phyloP scores from a whole-genome alignment of 2,797 vertebrate species.

The Chloroceryle inda region DNA sequence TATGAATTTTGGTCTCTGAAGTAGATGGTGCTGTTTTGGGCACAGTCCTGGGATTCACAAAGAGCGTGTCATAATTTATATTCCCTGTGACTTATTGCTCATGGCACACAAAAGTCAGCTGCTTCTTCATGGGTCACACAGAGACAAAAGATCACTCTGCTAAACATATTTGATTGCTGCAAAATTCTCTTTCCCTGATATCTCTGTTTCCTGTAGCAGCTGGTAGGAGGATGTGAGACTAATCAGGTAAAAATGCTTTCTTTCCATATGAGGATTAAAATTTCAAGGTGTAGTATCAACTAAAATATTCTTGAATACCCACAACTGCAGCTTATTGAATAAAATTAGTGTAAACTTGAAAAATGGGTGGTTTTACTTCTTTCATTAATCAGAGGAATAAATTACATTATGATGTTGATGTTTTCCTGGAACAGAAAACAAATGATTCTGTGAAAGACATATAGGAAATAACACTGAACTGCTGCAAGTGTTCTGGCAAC shows the following conservation, averaged over 20 bases:
- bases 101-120: conserved; percentile 18
- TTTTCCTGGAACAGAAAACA: conserved; percentile 60
- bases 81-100: conserved; percentile 14
- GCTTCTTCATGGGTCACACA: conserved; percentile 8
- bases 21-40: background rate
- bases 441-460: conserved; percentile 27
- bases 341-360: conserved; percentile 51
- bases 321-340: conserved; percentile 51
- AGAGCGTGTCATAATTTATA: background rate
- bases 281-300: conserved; percentile 54
- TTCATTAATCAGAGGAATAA: conserved; percentile 70
- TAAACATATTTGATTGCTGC: conserved; percentile 26
- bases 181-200: conserved; percentile 32
- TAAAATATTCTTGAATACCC: conserved; percentile 58
- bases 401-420: conserved; percentile 49
- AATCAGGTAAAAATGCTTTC: conserved; percentile 48
- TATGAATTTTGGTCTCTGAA: background rate
- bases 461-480: background rate
- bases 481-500: conserved; percentile 23
- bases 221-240: conserved; percentile 41
- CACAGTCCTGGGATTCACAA: background rate
- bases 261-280: conserved; percentile 27
- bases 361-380: conserved; percentile 36
- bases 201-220: conserved; percentile 35
- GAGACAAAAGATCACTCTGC: conserved; percentile 31